Percentiles rank a stretch among this genome's conserved stretches.
Evolutionary conservation across 2,797 vertebrate species (phyloP).

Genomic region (Novumbra hubbsi): DNA sequence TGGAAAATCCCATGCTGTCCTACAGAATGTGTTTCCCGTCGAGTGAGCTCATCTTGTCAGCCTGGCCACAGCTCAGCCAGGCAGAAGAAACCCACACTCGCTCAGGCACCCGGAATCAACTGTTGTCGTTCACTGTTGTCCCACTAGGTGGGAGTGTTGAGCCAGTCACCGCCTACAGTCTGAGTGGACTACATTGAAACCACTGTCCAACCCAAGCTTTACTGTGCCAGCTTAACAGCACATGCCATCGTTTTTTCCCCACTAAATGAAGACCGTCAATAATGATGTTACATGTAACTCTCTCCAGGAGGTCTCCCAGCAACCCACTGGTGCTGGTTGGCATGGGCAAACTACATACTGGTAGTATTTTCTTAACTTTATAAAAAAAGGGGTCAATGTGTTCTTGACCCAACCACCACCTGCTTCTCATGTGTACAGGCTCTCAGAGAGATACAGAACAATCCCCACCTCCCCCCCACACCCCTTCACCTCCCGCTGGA

Average conservation of each 20-base stretch:
- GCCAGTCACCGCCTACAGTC: constrained; percentile 51
- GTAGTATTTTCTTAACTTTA: not conserved
- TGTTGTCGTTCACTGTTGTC: not conserved
- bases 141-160: constrained; percentile 80
- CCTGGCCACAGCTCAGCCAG: constrained; percentile 48
- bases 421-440: constrained; percentile 41
- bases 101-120: constrained; percentile 5
- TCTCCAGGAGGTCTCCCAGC: not conserved
- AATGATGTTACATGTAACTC: not conserved
- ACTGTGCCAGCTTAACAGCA: not conserved
- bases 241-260: not conserved
- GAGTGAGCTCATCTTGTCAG: constrained; percentile 69
- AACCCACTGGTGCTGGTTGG: no score
- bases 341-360: not conserved
- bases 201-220: not conserved
- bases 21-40: constrained; percentile 50
- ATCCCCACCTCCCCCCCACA: not conserved
- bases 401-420: constrained; percentile 5
- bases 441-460: not conserved
- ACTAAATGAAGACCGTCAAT: not conserved
- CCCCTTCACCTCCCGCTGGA: constrained; percentile 10
- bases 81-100: not conserved
- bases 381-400: not conserved
- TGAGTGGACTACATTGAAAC: not conserved
- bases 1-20: constrained; percentile 67